Percentiles rank a stretch among this genome's conserved stretches.
Evolutionary conservation across 2,797 vertebrate genomes (phyloP).

Genomic region (Sphenopsis melanotis): DNA sequence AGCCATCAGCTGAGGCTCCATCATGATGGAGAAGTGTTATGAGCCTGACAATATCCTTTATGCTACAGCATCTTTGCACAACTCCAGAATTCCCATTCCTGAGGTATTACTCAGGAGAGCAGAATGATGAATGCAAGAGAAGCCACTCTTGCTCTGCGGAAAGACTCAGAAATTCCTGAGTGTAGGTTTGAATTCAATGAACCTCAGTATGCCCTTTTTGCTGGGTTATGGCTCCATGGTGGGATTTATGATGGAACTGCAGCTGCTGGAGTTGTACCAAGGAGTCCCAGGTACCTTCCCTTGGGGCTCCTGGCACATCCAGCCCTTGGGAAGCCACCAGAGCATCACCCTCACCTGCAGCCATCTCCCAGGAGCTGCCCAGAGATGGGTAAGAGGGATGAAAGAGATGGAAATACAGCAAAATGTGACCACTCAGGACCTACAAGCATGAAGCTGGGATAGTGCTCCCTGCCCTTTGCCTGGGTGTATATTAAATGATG

Average conservation of each 20-base stretch:
- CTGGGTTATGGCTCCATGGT: not conserved
- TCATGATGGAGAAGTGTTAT: accelerated
- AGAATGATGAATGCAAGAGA: not conserved
- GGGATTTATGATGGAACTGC: not conserved
- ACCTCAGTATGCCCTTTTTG: not conserved
- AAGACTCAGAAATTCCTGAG: not conserved
- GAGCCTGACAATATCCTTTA: not conserved
- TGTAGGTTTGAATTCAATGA: not conserved
- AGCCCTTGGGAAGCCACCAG: not conserved
- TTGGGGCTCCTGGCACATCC: not conserved
- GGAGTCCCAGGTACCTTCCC: not conserved
- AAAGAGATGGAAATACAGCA: not conserved
- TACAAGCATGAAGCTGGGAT: not conserved
- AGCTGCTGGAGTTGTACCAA: not conserved
- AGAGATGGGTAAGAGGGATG: not conserved
- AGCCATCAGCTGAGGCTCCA: not conserved
- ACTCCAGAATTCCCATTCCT: not conserved
- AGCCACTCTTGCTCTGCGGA: not conserved
- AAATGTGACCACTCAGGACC: not conserved
- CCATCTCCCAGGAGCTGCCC: not conserved
- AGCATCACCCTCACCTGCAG: not conserved
- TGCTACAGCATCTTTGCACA: not conserved
- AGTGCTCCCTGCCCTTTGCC: not conserved
- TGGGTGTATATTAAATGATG: not conserved
- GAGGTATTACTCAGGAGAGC: not conserved